A percentile compares a stretch with the other conserved stretches of the same genome.
phyloP scores from a whole-genome alignment of 2,113 vertebrate species.

The Peromyscus leucopus region DNA sequence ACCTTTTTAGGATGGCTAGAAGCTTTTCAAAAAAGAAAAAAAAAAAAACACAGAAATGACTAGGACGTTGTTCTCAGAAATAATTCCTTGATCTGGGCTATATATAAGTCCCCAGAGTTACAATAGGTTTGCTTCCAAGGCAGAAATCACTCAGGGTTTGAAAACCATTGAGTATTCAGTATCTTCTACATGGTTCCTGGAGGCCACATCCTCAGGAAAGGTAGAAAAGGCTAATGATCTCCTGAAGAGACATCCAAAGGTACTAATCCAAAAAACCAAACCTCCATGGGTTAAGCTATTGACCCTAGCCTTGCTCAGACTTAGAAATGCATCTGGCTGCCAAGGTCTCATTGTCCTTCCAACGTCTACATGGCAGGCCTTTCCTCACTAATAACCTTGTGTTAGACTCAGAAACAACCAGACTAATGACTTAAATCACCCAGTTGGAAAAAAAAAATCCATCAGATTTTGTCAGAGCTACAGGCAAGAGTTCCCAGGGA shows the following conservation, averaged over 20 bases:
- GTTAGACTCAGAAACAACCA: not conserved
- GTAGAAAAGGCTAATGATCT: not conserved
- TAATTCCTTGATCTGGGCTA: not conserved
- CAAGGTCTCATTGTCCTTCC: not conserved
- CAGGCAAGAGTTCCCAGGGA: not conserved
- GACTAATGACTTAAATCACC: not conserved
- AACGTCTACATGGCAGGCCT: not conserved
- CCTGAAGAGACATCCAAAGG: not conserved
- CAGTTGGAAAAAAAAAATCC: not conserved
- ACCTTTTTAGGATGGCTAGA: not conserved
- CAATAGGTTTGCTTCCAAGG: not conserved
- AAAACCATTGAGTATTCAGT: not conserved
- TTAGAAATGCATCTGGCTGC: not conserved
- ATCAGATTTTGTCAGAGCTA: too few species aligned
- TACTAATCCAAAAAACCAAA: not conserved
- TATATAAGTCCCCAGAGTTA: not conserved
- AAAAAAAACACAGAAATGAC: not conserved
- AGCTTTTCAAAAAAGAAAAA: not conserved
- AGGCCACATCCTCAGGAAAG: not conserved
- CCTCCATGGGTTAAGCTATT: not conserved
- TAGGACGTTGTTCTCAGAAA: not conserved
- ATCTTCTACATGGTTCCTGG: not conserved
- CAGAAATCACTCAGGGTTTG: not conserved
- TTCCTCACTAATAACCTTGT: not conserved
- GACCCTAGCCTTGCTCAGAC: not conserved